A percentile compares a stretch with the other conserved stretches of the same genome.
phyloP scores from a whole-genome alignment of 2,888 invertebrate genomes.

The Idaea straminata region DNA sequence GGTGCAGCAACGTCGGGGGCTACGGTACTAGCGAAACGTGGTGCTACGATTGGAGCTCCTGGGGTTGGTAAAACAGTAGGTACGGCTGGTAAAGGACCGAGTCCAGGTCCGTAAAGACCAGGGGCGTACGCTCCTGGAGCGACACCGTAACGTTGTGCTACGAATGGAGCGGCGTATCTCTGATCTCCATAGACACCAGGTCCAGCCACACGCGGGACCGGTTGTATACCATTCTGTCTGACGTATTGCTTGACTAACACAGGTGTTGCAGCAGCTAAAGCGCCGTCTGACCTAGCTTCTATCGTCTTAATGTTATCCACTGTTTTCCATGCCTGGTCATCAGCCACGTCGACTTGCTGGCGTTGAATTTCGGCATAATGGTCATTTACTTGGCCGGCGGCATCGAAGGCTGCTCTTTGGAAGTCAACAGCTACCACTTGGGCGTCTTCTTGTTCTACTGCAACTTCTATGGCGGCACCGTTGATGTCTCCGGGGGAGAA shows the following conservation, averaged over 20 bases:
- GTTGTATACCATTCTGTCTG: constrained; percentile 8
- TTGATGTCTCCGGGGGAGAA: constrained; percentile 70
- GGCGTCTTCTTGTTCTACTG: constrained; percentile 66
- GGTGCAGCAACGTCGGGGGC: constrained; percentile 18
- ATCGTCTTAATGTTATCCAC: constrained; percentile 67
- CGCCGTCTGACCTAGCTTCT: constrained; percentile 67
- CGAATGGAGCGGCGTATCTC: not conserved
- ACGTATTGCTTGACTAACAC: constrained; percentile 66
- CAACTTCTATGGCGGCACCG: constrained; percentile 69
- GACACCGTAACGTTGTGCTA: not conserved
- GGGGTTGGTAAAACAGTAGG: constrained; percentile 17
- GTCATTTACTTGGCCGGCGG: constrained; percentile 64
- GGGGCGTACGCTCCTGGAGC: not conserved
- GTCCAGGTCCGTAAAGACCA: not conserved
- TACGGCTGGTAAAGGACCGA: constrained; percentile 6
- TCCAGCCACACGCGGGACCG: not conserved
- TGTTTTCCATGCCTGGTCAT: constrained; percentile 71
- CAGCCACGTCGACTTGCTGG: constrained; percentile 67
- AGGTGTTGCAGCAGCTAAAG: constrained; percentile 68
- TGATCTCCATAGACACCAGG: not conserved
- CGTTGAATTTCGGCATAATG: constrained; percentile 68
- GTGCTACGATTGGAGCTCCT: not conserved
- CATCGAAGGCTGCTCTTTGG: constrained; percentile 64
- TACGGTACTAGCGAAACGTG: constrained; percentile 9
- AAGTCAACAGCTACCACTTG: constrained; percentile 67